A percentile compares a stretch with the other conserved stretches of the same genome.
phyloP scores from a whole-genome alignment of 2,888 invertebrate genomes.

The Entomobrya proxima region DNA sequence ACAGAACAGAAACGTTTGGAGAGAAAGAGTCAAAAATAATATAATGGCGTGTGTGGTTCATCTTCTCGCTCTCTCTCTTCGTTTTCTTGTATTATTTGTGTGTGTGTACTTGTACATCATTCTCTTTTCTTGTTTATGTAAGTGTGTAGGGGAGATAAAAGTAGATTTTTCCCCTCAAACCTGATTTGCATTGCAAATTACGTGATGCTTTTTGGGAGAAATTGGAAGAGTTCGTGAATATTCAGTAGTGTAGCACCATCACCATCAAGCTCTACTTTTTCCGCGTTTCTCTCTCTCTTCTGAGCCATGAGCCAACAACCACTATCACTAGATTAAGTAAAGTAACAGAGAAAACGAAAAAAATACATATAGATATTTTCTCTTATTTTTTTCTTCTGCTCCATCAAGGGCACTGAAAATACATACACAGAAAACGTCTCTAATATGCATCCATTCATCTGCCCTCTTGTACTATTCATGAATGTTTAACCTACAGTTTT shows the following conservation, averaged over 20 bases:
- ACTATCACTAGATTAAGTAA: constrained; percentile 50
- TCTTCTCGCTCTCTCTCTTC: constrained; percentile 33
- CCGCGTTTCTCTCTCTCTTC: not conserved
- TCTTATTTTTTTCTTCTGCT: constrained; percentile 25
- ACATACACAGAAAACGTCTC: not conserved
- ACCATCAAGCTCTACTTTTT: constrained; percentile 17
- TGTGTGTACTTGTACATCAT: constrained; percentile 57
- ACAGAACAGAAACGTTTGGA: constrained; percentile 1
- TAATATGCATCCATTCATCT: too few species aligned
- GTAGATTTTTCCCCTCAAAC: constrained; percentile 73
- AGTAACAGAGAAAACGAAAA: constrained; percentile 65
- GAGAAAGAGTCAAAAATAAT: constrained; percentile 51
- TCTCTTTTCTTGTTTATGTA: constrained; percentile 73
- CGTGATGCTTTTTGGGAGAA: constrained; percentile 67
- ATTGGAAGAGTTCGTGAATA: constrained; percentile 71
- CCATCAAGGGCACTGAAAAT: not conserved
- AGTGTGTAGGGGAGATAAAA: constrained; percentile 75
- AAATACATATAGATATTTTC: too few species aligned
- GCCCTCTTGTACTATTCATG: not conserved
- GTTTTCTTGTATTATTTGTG: constrained; percentile 48
- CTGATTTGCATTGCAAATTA: constrained; percentile 73
- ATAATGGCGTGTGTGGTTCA: constrained; percentile 46
- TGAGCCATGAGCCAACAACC: not conserved
- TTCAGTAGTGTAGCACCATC: constrained; percentile 67
- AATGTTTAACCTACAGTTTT: not conserved